Percentiles rank a stretch among this genome's conserved stretches.
These are phyloP conservation scores for Lipotes vexillifer DNA, from an alignment of 2,113 vertebrate species.

Conservation along the genomic window DNA sequence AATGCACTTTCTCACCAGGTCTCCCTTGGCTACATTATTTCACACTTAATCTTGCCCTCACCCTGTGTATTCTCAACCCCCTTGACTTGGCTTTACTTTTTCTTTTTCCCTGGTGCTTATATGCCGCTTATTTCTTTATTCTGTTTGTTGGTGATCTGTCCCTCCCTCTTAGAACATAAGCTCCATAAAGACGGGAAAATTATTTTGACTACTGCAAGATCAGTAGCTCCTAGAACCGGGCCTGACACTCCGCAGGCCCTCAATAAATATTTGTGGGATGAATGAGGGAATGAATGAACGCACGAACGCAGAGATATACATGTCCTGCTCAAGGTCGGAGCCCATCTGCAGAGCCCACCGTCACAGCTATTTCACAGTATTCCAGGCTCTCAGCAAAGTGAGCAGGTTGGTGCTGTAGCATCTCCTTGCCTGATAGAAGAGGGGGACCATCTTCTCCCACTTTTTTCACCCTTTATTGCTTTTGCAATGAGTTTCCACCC, in stretches of 20 bases:
- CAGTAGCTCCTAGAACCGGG: not conserved
- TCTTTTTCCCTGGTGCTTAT: not conserved
- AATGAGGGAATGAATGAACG: not conserved
- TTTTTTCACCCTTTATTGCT: not conserved
- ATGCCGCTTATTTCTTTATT: not conserved
- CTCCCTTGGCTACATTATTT: not conserved
- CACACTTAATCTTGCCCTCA: not conserved
- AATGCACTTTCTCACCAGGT: not conserved
- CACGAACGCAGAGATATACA: not conserved
- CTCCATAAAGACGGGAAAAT: not conserved
- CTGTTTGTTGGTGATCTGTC: not conserved
- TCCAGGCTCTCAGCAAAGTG: not conserved
- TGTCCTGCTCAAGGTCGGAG: not conserved
- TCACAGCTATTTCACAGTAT: accelerated
- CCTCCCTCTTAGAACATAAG: not conserved
- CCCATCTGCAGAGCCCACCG: not conserved
- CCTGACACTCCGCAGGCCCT: not conserved
- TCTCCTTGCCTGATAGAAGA: not conserved
- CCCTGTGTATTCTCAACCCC: not conserved
- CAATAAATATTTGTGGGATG: not conserved
- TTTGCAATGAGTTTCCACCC: not conserved
- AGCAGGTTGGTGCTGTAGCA: accelerated
- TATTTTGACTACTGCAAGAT: not conserved
- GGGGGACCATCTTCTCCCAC: not conserved
- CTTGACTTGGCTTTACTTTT: not conserved